Percentiles rank a stretch among this genome's conserved stretches.
Evolutionary conservation across 2,797 vertebrate species (phyloP).

Genomic region (Onychomys torridus): DNA sequence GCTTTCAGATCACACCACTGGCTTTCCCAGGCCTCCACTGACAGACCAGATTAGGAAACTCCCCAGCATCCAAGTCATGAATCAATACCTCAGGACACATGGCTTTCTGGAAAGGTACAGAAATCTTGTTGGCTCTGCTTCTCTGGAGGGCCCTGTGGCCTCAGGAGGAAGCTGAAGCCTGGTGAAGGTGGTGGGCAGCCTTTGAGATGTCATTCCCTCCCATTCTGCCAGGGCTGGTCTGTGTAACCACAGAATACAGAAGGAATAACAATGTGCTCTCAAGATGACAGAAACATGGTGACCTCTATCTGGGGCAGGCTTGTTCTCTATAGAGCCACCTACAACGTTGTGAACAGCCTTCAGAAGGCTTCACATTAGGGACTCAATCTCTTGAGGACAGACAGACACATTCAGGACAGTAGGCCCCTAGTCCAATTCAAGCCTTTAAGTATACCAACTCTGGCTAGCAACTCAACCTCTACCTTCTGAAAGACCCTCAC

Average conservation of each 20-base stretch:
- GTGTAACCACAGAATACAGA: neutral
- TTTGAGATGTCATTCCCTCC: neutral
- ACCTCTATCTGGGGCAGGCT: neutral
- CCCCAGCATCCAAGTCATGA: neutral
- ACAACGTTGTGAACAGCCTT: neutral
- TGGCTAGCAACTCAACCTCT: neutral
- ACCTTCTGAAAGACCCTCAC: neutral
- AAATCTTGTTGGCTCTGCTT: neutral
- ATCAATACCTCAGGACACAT: neutral
- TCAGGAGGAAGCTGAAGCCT: neutral
- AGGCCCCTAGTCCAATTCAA: neutral
- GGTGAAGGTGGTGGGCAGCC: neutral
- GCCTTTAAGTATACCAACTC: neutral
- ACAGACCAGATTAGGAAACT: neutral
- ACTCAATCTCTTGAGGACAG: neutral
- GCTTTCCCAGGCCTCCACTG: neutral
- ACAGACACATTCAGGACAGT: rapidly evolving
- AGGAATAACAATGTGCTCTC: neutral
- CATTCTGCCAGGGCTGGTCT: neutral
- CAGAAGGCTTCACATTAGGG: rapidly evolving
- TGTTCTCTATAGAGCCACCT: neutral
- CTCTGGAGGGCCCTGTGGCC: no score
- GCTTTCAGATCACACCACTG: neutral
- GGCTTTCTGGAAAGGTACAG: neutral
- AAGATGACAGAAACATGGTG: neutral